Evolutionary conservation across 2,888 invertebrate species (phyloP).

Genomic region (Nephrotoma appendiculata): DNA sequence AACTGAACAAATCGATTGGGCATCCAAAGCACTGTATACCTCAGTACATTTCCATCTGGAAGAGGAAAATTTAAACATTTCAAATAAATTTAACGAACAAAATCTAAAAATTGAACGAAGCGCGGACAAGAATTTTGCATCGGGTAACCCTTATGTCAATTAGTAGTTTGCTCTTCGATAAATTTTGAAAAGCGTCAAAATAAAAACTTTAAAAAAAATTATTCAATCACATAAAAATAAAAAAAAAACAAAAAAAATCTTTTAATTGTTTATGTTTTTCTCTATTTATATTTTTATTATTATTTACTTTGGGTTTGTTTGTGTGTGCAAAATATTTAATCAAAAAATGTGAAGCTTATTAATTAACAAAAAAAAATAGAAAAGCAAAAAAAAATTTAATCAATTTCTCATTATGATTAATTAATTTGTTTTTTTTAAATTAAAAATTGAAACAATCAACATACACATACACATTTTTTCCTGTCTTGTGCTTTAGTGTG

Average conservation of each 20-base stretch:
- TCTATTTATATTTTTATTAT: background rate
- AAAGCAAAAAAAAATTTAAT: background rate
- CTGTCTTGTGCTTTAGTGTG: background rate
- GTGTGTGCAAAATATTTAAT: background rate
- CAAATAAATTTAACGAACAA: background rate
- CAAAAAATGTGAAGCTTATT: background rate
- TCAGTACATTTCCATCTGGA: conserved; percentile 6
- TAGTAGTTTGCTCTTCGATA: background rate
- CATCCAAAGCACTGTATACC: conserved; percentile 9
- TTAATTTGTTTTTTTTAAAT: conserved; percentile 1
- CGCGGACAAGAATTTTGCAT: background rate
- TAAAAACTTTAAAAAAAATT: background rate
- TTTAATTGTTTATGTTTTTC: conserved; percentile 2
- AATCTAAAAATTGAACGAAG: background rate
- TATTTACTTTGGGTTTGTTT: background rate
- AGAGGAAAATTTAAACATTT: background rate
- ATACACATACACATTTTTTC: background rate
- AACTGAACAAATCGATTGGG: conserved; percentile 8
- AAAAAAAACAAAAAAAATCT: background rate
- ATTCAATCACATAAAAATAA: background rate
- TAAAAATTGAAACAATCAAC: background rate
- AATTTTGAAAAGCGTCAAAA: conserved; percentile 4
- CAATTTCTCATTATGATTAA: conserved; percentile 1
- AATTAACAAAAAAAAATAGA: background rate
- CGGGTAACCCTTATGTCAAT: background rate